Percentiles rank a stretch among this genome's conserved stretches.
Evolutionary conservation across 2,113 vertebrate genomes (phyloP).

Genomic region (Tragelaphus strepsiceros): DNA sequence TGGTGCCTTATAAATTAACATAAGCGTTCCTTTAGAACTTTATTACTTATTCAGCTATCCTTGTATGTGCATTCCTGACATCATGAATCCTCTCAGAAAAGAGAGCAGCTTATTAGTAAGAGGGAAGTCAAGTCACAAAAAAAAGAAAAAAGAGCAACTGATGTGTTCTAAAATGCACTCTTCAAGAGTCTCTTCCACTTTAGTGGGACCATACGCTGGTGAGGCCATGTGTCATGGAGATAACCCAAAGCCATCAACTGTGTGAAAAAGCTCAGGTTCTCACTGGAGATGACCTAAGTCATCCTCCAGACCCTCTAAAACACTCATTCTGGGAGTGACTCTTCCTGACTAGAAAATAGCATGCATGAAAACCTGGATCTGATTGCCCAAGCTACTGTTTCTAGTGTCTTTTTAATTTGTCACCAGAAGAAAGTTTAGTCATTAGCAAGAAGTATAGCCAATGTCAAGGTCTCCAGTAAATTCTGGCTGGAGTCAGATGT

Average conservation of each 20-base stretch:
- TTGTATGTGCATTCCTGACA: neutral
- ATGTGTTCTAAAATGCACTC: neutral
- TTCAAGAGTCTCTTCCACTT: neutral
- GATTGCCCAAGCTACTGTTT: constrained; percentile 17
- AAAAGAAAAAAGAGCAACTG: neutral
- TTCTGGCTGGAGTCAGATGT: neutral
- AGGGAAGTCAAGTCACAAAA: constrained; percentile 27
- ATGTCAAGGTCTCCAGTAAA: constrained; percentile 18
- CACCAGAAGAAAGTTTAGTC: neutral
- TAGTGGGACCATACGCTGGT: neutral
- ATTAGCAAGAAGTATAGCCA: constrained; percentile 5
- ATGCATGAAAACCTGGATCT: constrained; percentile 40
- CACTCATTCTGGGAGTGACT: constrained; percentile 5
- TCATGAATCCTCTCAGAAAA: constrained; percentile 38
- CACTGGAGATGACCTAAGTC: neutral
- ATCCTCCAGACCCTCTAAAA: constrained; percentile 43
- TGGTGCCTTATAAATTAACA: constrained; percentile 14
- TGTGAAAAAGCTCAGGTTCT: neutral
- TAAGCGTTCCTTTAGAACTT: constrained; percentile 24
- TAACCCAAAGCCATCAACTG: neutral
- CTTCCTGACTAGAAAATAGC: constrained; percentile 43
- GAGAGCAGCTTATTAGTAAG: constrained; percentile 11
- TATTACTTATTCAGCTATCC: constrained; percentile 18
- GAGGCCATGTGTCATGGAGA: neutral
- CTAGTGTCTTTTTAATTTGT: constrained; percentile 39